phyloP scores from a whole-genome alignment of 2,797 vertebrate species.

The Mormyrops attenuatus region DNA sequence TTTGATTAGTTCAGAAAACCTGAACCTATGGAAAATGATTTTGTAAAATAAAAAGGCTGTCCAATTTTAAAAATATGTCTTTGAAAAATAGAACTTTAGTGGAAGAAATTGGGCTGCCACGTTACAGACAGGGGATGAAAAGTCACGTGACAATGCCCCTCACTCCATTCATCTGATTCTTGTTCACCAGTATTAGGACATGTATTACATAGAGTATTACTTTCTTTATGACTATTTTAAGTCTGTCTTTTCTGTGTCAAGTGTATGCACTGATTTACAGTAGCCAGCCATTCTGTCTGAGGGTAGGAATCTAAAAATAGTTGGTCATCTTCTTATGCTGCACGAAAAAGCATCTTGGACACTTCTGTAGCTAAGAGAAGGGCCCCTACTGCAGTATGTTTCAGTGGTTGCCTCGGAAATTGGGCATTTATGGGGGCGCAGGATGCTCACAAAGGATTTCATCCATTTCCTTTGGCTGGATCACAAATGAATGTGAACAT shows the following conservation, averaged over 20 bases:
- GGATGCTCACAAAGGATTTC: neutral
- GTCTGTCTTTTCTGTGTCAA: constrained; percentile 13
- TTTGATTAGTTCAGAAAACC: neutral
- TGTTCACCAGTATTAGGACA: neutral
- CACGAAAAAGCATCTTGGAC: neutral
- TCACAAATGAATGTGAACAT: neutral
- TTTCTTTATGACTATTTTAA: neutral
- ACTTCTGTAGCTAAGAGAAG: neutral
- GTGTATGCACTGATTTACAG: neutral
- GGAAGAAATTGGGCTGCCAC: neutral
- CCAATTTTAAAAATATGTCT: neutral
- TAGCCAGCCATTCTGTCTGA: neutral
- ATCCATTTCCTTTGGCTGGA: neutral
- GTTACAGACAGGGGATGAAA: neutral
- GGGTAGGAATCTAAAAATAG: neutral
- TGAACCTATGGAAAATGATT: neutral
- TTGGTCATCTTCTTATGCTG: neutral
- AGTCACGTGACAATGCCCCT: neutral
- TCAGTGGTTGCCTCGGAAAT: neutral
- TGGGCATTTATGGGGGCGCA: neutral
- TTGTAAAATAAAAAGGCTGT: neutral
- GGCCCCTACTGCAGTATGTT: neutral
- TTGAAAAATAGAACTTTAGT: neutral
- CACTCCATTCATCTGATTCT: neutral
- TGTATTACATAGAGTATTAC: neutral